A percentile compares a stretch with the other conserved stretches of the same genome.
Conservation (phyloP, 2,888 invertebrate species). For the Tipula helvola region DNA sequence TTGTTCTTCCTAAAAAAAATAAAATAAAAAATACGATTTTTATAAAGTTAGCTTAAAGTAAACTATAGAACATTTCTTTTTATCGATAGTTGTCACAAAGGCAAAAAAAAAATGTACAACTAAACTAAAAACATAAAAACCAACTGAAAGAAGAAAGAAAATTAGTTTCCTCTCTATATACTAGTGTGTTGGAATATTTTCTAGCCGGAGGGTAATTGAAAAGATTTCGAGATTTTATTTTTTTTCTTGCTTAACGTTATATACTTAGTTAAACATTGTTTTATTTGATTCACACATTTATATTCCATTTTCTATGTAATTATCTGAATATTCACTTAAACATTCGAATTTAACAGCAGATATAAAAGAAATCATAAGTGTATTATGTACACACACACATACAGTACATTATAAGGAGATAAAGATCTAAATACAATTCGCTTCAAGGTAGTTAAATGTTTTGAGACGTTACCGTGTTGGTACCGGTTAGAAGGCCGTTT, state of each 20-base stretch:
- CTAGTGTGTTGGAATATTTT: neutral
- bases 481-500: too few relatives aligned
- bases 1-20: neutral
- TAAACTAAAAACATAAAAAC: neutral
- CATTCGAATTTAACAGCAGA: neutral
- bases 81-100: slow-evolving; percentile 4
- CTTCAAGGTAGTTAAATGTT: neutral
- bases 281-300: neutral
- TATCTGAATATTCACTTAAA: neutral
- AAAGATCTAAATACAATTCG: neutral
- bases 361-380: neutral
- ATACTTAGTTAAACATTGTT: neutral
- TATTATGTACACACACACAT: neutral
- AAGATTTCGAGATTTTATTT: neutral
- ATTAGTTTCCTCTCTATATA: neutral
- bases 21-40: neutral
- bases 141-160: neutral
- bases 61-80: neutral
- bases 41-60: neutral
- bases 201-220: neutral
- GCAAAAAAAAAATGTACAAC: neutral
- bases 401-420: neutral
- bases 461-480: neutral
- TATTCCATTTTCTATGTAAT: neutral
- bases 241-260: neutral